Evolutionary conservation across 2,888 invertebrate species (phyloP).

Genomic region (Diarsia dahlii): DNA sequence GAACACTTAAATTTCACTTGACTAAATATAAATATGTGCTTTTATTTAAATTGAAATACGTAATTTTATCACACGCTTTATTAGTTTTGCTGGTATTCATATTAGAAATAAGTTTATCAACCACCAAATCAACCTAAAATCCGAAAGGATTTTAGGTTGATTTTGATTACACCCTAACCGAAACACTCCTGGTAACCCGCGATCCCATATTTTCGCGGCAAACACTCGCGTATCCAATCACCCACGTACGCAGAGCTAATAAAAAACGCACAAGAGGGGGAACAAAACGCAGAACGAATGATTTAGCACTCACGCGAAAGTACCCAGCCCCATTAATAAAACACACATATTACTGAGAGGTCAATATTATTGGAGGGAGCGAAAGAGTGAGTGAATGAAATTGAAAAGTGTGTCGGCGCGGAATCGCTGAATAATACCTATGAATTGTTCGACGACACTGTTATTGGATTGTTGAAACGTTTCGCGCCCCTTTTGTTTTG

Average conservation of each 20-base stretch:
- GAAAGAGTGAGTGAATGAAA: slow-evolving; percentile 65
- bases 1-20: too few relatives aligned
- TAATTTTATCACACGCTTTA: neutral
- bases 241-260: slow-evolving; percentile 58
- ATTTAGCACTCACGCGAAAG: slow-evolving; percentile 72
- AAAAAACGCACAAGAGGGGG: slow-evolving; percentile 57
- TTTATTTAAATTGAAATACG: neutral
- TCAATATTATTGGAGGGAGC: slow-evolving; percentile 68
- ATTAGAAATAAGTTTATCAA: neutral
- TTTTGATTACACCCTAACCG: neutral
- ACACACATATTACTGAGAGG: slow-evolving; percentile 73
- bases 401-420: slow-evolving; percentile 68
- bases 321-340: slow-evolving; percentile 76
- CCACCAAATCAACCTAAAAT: neutral
- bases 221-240: slow-evolving; percentile 50
- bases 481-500: slow-evolving; percentile 37
- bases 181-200: slow-evolving; percentile 28
- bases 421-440: slow-evolving; percentile 52
- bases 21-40: neutral
- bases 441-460: slow-evolving; percentile 55
- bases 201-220: slow-evolving; percentile 44
- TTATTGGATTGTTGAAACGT: slow-evolving; percentile 63
- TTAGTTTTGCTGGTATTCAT: neutral
- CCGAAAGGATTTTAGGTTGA: too few relatives aligned
- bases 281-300: slow-evolving; percentile 70